Conservation (phyloP, 2,113 vertebrate species). For the Macrotus californicus region DNA sequence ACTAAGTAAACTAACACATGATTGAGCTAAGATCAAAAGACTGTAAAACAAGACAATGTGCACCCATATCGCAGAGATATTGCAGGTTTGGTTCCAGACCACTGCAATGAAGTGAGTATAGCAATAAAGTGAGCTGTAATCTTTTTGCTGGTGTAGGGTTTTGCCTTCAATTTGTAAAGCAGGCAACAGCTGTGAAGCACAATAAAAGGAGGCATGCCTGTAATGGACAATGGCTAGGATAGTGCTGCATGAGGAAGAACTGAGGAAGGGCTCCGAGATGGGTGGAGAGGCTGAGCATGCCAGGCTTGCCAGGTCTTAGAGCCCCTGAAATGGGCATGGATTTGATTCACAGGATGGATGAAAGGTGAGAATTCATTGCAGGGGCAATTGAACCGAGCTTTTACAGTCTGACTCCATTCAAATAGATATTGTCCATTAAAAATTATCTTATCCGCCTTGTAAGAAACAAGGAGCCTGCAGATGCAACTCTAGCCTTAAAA, state of each 20-base stretch:
- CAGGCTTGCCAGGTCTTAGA: no score
- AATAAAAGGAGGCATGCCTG: no score
- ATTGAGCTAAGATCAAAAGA: background rate
- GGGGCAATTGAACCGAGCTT: conserved; percentile 20
- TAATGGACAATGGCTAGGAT: background rate
- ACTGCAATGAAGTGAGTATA: background rate
- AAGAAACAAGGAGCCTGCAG: conserved; percentile 49
- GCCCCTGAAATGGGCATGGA: background rate
- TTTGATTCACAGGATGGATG: background rate
- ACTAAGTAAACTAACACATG: background rate
- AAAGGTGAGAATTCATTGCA: background rate
- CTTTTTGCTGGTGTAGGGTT: background rate
- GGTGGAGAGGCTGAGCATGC: no score
- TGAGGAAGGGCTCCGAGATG: background rate
- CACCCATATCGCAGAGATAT: background rate
- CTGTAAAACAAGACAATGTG: background rate
- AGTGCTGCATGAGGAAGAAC: background rate
- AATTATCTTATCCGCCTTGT: conserved; percentile 22
- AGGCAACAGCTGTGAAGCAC: background rate
- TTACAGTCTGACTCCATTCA: conserved; percentile 52
- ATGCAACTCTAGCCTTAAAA: conserved; percentile 55
- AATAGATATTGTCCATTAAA: conserved; percentile 65
- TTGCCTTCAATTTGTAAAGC: background rate
- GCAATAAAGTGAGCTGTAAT: background rate
- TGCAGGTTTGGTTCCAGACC: background rate